These are phyloP conservation scores for Morpho helenor DNA, from an alignment of 2,888 invertebrate species.

Conservation along the genomic window DNA sequence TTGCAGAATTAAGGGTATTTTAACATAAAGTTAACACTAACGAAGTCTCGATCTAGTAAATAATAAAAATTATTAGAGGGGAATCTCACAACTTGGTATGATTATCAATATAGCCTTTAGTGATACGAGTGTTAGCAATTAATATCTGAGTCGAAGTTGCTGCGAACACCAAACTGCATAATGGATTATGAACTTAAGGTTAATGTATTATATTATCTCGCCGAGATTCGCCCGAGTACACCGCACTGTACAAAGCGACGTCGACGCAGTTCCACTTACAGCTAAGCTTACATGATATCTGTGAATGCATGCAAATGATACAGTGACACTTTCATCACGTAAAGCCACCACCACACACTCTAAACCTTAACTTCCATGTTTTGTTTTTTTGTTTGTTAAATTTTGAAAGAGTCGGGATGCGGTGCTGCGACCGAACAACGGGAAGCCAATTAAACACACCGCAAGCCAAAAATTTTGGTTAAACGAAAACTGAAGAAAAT, in stretches of 20 bases:
- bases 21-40: too few relatives aligned
- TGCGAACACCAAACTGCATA: not conserved
- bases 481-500: slow-evolving; percentile 64
- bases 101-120: too few relatives aligned
- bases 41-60: too few relatives aligned
- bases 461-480: slow-evolving; percentile 71
- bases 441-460: slow-evolving; percentile 76
- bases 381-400: slow-evolving; percentile 56
- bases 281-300: slow-evolving; percentile 64
- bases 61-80: too few relatives aligned
- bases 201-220: slow-evolving; percentile 5
- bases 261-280: slow-evolving; percentile 51
- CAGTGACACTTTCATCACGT: slow-evolving; percentile 59
- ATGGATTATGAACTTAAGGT: not conserved
- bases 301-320: slow-evolving; percentile 76
- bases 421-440: slow-evolving; percentile 39
- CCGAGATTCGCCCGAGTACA: slow-evolving; percentile 38
- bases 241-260: slow-evolving; percentile 56
- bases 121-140: too few relatives aligned
- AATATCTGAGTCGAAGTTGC: too few relatives aligned
- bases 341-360: slow-evolving; percentile 79
- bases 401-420: slow-evolving; percentile 62
- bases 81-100: too few relatives aligned
- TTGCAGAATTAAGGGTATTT: too few relatives aligned
- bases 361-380: slow-evolving; percentile 74